Evolutionary conservation across 2,113 vertebrate genomes (phyloP).

Genomic region (Chloroceryle aenea): DNA sequence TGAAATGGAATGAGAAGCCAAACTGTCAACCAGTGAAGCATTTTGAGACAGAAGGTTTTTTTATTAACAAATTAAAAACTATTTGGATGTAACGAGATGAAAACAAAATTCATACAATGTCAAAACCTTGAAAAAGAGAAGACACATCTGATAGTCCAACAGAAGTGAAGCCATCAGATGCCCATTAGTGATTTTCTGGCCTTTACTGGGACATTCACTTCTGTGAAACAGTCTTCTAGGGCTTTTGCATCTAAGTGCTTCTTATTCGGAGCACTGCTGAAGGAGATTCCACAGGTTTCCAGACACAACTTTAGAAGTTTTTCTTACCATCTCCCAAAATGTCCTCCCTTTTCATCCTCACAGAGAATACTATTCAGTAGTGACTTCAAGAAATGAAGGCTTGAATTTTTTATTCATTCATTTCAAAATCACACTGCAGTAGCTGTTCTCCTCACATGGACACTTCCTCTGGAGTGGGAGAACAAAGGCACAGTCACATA

Average conservation of each 20-base stretch:
- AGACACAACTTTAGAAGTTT: not conserved
- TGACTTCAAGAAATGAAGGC: not conserved
- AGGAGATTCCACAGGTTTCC: not conserved
- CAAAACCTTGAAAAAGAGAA: not conserved
- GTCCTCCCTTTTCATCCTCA: not conserved
- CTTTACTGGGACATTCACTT: not conserved
- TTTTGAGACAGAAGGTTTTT: not conserved
- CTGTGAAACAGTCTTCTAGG: not conserved
- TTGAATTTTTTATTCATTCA: not conserved
- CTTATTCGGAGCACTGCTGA: not conserved
- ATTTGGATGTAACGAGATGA: not conserved
- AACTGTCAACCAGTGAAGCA: not conserved
- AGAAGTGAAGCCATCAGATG: not conserved
- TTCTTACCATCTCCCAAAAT: not conserved
- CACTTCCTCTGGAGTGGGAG: not conserved
- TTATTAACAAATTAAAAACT: not conserved
- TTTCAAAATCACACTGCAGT: not conserved
- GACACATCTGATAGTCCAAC: not conserved
- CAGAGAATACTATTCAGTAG: not conserved
- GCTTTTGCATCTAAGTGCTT: not conserved
- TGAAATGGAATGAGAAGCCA: not conserved
- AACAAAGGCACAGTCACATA: fast-evolving
- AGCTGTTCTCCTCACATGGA: not conserved
- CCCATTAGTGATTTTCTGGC: not conserved
- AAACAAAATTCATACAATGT: not conserved